Conservation (phyloP, 2,113 vertebrate species). For the Xenopus borealis region DNA sequence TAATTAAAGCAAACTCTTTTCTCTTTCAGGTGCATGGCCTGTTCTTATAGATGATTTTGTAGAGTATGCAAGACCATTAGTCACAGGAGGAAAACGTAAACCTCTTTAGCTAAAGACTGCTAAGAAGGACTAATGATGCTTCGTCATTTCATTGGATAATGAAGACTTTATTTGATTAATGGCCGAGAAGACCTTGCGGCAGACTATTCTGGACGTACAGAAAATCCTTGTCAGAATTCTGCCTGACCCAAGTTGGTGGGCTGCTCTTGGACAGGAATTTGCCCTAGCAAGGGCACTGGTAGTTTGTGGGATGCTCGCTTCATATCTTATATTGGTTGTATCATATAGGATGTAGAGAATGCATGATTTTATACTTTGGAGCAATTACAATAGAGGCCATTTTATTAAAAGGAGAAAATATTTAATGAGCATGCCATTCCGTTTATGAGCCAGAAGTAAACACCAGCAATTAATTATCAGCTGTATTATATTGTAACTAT, state of each 20-base stretch:
- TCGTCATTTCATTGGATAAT: conserved; percentile 39
- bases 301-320: conserved; percentile 53
- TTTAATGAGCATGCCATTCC: conserved; percentile 63
- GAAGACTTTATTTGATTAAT: conserved; percentile 47
- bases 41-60: conserved; percentile 96
- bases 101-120: conserved; percentile 58
- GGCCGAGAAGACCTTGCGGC: conserved; percentile 42
- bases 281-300: conserved; percentile 50
- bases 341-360: conserved; percentile 66
- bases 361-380: conserved; percentile 72
- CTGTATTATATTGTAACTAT: conserved; percentile 81
- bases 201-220: conserved; percentile 34
- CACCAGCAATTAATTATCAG: conserved; percentile 79
- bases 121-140: conserved; percentile 34
- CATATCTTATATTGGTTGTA: conserved; percentile 58
- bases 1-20: background rate
- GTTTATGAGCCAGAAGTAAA: conserved; percentile 58
- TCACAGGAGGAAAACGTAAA: conserved; percentile 82
- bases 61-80: conserved; percentile 88
- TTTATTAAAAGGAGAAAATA: conserved; percentile 58
- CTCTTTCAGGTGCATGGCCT: conserved; percentile 83
- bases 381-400: conserved; percentile 64
- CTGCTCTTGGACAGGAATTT: conserved; percentile 17
- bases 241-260: conserved; percentile 40
- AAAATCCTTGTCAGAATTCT: conserved; percentile 41